These are phyloP conservation scores for Trachelus stipa DNA, from an alignment of 2,888 invertebrate genomes.

Conservation along the genomic window DNA sequence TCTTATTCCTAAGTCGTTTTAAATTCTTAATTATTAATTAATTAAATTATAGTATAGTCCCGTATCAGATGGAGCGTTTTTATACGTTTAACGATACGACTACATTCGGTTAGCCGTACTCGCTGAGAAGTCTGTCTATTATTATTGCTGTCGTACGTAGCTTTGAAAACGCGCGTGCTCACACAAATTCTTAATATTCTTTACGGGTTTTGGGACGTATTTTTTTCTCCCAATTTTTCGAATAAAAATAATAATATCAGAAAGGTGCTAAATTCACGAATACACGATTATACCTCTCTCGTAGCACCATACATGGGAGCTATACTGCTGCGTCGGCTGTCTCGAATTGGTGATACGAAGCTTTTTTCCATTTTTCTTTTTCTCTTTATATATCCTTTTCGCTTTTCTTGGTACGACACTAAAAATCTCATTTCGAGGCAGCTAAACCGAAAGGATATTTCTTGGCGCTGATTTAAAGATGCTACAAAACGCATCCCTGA, in stretches of 20 bases:
- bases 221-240: not conserved
- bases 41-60: slow-evolving; percentile 47
- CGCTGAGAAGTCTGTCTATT: not conserved
- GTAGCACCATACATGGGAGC: not conserved
- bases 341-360: not conserved
- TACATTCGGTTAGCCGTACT: not conserved
- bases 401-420: not conserved
- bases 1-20: slow-evolving; percentile 51
- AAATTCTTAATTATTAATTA: slow-evolving; percentile 27
- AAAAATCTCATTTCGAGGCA: not conserved
- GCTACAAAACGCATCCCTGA: not conserved
- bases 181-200: not conserved
- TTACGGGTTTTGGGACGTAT: not conserved
- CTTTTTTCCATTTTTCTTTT: slow-evolving; percentile 6
- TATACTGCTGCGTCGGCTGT: not conserved
- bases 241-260: not conserved
- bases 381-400: slow-evolving; percentile 7
- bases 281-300: not conserved
- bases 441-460: not conserved
- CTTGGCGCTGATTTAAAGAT: not conserved
- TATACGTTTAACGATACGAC: slow-evolving; percentile 2
- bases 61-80: slow-evolving; percentile 29
- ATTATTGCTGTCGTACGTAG: slow-evolving; percentile 10
- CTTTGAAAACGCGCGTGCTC: not conserved
- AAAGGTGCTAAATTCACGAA: not conserved